Evolutionary conservation across 2,888 invertebrate species (phyloP), one percentile per base, ranked within the genome.

Genomic region (Eupsilia transversa): DNA sequence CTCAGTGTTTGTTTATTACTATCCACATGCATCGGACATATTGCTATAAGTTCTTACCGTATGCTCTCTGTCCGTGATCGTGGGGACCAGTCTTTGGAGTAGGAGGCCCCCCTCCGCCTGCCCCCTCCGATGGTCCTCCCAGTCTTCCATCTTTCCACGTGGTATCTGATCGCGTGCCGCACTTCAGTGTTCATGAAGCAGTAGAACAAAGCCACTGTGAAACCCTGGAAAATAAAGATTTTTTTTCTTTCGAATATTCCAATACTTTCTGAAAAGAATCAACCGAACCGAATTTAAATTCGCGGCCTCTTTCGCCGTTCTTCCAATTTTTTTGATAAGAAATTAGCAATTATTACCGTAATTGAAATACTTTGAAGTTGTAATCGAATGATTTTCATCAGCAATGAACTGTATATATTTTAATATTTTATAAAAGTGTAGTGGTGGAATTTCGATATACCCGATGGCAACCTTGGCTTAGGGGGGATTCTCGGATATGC

Each of bases 151-250:
- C 98, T 97, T 82, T 97, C 97, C 89, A 98, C 97, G 90, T 98
- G 98, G 93, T 99, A 98, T 43, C 98, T 97, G 84, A 99, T 96
- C 1, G 98, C 98, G 92, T 98, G 98, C 66, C 98, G 98, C 10
- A 99, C 99, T 94, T 99, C 99, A 7, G 98, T 98, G 95, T 99
- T 99, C 89, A 99, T 97, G 95, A 99, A 99, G 94, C 99, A 99
- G 96, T 99, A 99, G 95, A 99, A 98, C 77, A 99, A 95, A 6
- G 99, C 98, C 79, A 99, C 99, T 69, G 98, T 98, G 91, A 99
- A 98, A 78, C 99, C 99, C 99, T 99, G 94, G 6, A 94, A 94
- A 81, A 65, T 23, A 71, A 71, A 69, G 0, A 23, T 56, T 9
- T 46, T 20, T 33, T 74, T 1, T 35, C 23, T 65, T 74, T 35